A percentile compares a stretch with the other conserved stretches of the same genome.
phyloP scores from a whole-genome alignment of 2,113 vertebrate species.

The Andinoacara biseriatus region DNA sequence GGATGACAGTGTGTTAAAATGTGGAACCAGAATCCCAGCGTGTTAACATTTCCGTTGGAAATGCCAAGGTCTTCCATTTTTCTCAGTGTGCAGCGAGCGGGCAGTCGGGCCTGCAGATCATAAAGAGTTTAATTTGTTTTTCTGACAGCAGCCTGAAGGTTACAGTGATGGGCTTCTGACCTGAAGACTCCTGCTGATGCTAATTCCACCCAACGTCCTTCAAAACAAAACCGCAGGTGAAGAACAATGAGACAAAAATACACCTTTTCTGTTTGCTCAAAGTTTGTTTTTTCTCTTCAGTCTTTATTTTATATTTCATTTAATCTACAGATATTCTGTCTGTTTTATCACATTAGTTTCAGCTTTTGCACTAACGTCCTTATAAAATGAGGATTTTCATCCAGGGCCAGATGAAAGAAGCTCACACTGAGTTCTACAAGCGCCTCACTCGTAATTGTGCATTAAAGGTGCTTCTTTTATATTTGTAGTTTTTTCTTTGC shows the following conservation, averaged over 20 bases:
- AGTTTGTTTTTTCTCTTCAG: neutral
- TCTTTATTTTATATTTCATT: neutral
- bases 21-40: neutral
- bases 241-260: neutral
- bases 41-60: slow-evolving; percentile 47
- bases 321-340: neutral
- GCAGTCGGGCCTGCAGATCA: slow-evolving; percentile 11
- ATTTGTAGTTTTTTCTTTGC: too few relatives aligned
- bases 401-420: neutral
- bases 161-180: neutral
- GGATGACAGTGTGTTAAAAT: neutral
- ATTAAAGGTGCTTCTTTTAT: neutral
- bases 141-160: slow-evolving; percentile 49
- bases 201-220: neutral
- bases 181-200: slow-evolving; percentile 25
- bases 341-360: neutral
- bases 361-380: neutral
- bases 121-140: slow-evolving; percentile 37
- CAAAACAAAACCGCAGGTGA: neutral
- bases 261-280: neutral
- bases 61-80: slow-evolving; percentile 31
- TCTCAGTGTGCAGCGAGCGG: neutral
- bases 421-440: neutral
- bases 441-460: neutral
- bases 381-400: neutral